A percentile compares a stretch with the other conserved stretches of the same genome.
These are phyloP conservation scores for Doris montereyensis DNA, from an alignment of 2,888 invertebrate genomes.

Conservation along the genomic window DNA sequence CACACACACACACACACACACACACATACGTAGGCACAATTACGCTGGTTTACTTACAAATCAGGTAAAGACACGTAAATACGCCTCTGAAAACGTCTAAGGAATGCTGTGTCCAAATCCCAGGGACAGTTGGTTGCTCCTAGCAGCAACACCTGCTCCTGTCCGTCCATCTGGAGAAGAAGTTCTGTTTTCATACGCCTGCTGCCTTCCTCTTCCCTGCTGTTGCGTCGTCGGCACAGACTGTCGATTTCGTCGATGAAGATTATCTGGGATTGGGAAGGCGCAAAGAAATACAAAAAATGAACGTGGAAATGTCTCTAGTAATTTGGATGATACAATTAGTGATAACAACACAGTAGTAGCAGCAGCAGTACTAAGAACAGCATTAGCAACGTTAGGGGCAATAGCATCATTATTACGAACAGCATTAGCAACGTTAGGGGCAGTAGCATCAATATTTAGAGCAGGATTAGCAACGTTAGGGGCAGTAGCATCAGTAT, in stretches of 20 bases:
- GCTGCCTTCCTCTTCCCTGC: conserved; percentile 75
- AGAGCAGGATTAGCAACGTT: no score
- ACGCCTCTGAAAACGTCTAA: conserved; percentile 77
- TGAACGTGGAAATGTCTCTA: no score
- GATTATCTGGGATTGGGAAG: conserved; percentile 74
- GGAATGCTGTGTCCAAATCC: conserved; percentile 78
- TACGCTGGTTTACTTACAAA: conserved; percentile 67
- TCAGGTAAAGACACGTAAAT: conserved; percentile 77
- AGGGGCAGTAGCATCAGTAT: no score
- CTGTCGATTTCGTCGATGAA: conserved; percentile 79
- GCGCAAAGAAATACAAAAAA: no score
- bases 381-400: no score
- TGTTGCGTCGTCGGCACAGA: conserved; percentile 75
- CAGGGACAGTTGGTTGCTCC: conserved; percentile 79
- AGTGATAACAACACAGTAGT: no score
- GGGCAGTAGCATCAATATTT: no score
- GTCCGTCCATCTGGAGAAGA: conserved; percentile 76
- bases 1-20: neutral
- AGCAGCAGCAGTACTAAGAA: no score
- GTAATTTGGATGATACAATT: no score
- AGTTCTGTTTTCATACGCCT: conserved; percentile 77
- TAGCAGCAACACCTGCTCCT: conserved; percentile 73
- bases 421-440: no score
- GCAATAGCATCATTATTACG: no score
- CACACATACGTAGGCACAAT: neutral